Conservation (phyloP, 2,797 vertebrate species). For the Rallus crepitans region DNA sequence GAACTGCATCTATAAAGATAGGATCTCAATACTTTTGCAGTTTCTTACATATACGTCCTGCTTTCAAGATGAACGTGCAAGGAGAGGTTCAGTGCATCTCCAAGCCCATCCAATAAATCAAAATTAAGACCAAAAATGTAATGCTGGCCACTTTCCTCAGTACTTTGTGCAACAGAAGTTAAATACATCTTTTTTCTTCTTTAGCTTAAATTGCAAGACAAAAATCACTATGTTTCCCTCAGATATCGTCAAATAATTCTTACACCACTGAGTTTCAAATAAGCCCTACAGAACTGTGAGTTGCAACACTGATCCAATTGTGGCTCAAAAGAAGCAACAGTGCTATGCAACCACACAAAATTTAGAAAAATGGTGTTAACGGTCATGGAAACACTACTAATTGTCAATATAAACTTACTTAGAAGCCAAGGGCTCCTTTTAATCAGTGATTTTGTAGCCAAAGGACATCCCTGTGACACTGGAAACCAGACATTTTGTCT, state of each 20-base stretch:
- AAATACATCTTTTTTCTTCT: not conserved
- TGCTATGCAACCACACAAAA: not conserved
- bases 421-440: not conserved
- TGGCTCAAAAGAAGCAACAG: not conserved
- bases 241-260: not conserved
- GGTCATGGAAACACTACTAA: not conserved
- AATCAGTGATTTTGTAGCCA: not conserved
- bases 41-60: not conserved
- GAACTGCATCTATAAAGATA: not conserved
- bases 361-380: not conserved
- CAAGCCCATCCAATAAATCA: not conserved
- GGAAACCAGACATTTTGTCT: not conserved
- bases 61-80: not conserved
- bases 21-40: not conserved
- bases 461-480: not conserved
- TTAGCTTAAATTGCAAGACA: not conserved
- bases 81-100: not conserved
- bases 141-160: not conserved
- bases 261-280: not conserved
- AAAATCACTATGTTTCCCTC: not conserved
- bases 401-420: not conserved
- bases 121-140: not conserved
- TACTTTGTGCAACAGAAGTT: not conserved
- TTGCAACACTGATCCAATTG: not conserved
- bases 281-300: not conserved